Base-by-base conservation (phyloP, 2,888 invertebrate genomes). In the Steinernema carpocapsae region DNA sequence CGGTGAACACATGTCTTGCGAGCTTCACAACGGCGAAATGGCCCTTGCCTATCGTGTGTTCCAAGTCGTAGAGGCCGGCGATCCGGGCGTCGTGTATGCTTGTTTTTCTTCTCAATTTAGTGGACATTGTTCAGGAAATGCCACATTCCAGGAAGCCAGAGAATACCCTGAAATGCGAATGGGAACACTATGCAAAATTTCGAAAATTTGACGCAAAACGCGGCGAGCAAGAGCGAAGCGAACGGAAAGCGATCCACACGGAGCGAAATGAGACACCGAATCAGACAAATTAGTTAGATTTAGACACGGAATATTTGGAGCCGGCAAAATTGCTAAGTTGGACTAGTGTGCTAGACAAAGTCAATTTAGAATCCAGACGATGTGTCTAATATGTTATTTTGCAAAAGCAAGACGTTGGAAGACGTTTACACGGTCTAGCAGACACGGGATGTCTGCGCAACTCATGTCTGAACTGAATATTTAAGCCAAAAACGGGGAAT, bases 1-100 rank as follows among this genome's bases (percentile, higher is more conserved):
- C 97, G 72, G 99, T 99, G 89, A 99, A 97, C 76, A 97, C 97
- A 91, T 99, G 99, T 80, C 94, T 91, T 32, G 99, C 99, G 80
- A 95, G 90, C 90, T 97, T 99, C 64, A 97, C 97, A 79, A 97
- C 95, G 78, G 97, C 97, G 91, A 97, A 99, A 90, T 99, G 97
- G 76, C 97, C 72, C 77, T 95, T 93, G 70, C 99, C 99, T 75
- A 99, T 92, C 3, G 97, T 99, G 89, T 95, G 94, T 89, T 95
- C 94, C 88, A 99, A 91, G 90, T 99, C 97, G 89, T 99, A 99
- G 72, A 97, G 91, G 74, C 97, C 97, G 14, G 56, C 56, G 26
- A 56, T 56, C 12, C 56, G 56, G 26, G 56, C 26, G 26, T 56
- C 56, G 26, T 56, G 56, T 3, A 56, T 19, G 26, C 56, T 56